Evolutionary conservation across 2,113 vertebrate species (phyloP).

Genomic region (Albula goreensis): DNA sequence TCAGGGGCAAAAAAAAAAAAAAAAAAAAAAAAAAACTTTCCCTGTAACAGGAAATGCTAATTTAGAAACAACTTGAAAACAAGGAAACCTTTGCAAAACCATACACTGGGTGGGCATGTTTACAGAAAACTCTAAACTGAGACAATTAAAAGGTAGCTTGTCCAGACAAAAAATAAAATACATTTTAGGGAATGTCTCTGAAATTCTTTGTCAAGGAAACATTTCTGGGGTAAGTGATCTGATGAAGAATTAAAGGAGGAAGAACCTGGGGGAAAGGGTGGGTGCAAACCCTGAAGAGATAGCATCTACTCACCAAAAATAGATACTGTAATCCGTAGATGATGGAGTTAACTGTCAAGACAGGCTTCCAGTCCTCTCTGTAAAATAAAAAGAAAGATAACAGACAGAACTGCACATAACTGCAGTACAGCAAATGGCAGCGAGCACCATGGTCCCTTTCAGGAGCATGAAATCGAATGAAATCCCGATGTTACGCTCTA

Average conservation of each 20-base stretch:
- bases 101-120: no score
- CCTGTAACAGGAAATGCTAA: neutral
- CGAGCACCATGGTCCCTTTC: neutral
- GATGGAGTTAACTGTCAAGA: conserved; percentile 96
- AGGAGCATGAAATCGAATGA: neutral
- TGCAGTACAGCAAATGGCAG: neutral
- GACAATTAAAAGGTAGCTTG: neutral
- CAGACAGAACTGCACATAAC: neutral
- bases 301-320: conserved; percentile 84
- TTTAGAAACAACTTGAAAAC: neutral
- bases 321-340: conserved; percentile 98
- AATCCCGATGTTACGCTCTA: no score
- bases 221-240: no score
- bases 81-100: neutral
- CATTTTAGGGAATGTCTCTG: neutral
- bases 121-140: no score
- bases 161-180: neutral
- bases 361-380: conserved; percentile 98
- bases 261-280: neutral
- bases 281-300: neutral
- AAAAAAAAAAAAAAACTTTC: neutral
- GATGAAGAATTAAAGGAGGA: no score
- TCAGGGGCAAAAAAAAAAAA: no score
- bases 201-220: neutral
- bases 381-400: conserved; percentile 29